Base-by-base conservation (phyloP, 1,140 invertebrate species). In the Bathynomus jamesi region DNA sequence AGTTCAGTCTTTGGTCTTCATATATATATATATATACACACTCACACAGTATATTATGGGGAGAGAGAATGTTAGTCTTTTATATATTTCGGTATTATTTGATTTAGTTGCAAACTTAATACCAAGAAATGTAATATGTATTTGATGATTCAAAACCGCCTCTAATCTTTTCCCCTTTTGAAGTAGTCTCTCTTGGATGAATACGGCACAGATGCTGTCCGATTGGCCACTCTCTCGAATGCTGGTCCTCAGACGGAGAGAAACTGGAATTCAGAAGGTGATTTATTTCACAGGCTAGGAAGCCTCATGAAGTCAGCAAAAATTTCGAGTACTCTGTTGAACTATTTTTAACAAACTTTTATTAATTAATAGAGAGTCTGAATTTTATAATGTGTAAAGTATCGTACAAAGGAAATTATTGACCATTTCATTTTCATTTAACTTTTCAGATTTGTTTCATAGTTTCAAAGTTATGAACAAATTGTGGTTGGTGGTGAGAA, bases 331-430 rank as follows among this genome's bases (percentile, higher is more conserved):
- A 40, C 17, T 40, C 17, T 40, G 17, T 40, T 7, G 17, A 8
- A 8, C 32, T 40, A 8, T 17, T 40, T 40, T 40, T 40, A 7
- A 40, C 32, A 40, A 40, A 40, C 7, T 40, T 40, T 8, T 17
- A 40, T 40, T 40, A 40, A 40, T 40, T 40, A 40, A 40, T 40
- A 40, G 17, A 75, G 79, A 40, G 7, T 8, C 17, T 8, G 7
- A 40, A 40, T 40, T 40, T 40, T 40, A 40, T 40, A 17, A 40
- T 40, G 7, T 17, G 7, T 40, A 7, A 8, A 8, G 7, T 40
- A 7, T 8, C 32, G 17, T 8, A 40, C 7, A 40, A 40, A 40
- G 17, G 17, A 40, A 53, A 53, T 17, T 53, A 53, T 53, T 53
- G 40, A 3, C 2, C 40, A 5, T 53, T 5, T 2, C 21, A 53